Conservation (phyloP, 2,113 vertebrate species). For the Telmatochromis sp. region DNA sequence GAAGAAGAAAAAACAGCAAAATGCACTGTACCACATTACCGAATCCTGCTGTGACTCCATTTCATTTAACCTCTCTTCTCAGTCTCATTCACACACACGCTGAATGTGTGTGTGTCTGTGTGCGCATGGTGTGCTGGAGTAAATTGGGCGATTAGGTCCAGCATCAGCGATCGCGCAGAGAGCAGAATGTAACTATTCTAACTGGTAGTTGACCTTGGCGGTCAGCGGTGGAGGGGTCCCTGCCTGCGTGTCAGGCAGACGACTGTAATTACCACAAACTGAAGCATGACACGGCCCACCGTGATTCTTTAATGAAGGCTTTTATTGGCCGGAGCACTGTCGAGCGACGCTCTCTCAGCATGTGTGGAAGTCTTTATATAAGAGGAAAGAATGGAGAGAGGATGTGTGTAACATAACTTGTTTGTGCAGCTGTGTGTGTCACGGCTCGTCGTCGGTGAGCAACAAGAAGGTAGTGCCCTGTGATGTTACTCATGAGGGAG, state of each 20-base stretch:
- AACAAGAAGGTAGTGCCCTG: background rate
- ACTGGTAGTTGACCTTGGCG: slow-evolving; percentile 94
- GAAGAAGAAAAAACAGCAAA: background rate
- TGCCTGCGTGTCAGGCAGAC: slow-evolving; percentile 83
- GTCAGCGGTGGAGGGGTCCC: slow-evolving; percentile 75
- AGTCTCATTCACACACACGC: slow-evolving; percentile 76
- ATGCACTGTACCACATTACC: background rate
- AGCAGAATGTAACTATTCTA: slow-evolving; percentile 86
- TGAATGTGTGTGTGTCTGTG: background rate
- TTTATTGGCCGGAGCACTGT: slow-evolving; percentile 85
- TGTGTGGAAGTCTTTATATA: slow-evolving; percentile 31
- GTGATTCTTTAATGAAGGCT: slow-evolving; percentile 91
- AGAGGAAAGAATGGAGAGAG: background rate
- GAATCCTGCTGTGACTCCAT: slow-evolving; percentile 81
- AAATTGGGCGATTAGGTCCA: slow-evolving; percentile 94
- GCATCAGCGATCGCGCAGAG: slow-evolving; percentile 83
- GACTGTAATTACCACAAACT: slow-evolving; percentile 89
- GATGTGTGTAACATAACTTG: background rate
- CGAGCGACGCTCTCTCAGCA: slow-evolving; percentile 49
- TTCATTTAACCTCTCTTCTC: slow-evolving; percentile 92
- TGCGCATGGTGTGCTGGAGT: slow-evolving; percentile 53
- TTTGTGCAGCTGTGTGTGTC: background rate
- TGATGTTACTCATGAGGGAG: background rate
- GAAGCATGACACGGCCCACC: slow-evolving; percentile 84
- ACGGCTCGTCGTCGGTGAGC: background rate